Percentiles rank a stretch among this genome's conserved stretches.
phyloP scores from a whole-genome alignment of 1,140 invertebrate genomes.

The Drosophila mojavensis region DNA sequence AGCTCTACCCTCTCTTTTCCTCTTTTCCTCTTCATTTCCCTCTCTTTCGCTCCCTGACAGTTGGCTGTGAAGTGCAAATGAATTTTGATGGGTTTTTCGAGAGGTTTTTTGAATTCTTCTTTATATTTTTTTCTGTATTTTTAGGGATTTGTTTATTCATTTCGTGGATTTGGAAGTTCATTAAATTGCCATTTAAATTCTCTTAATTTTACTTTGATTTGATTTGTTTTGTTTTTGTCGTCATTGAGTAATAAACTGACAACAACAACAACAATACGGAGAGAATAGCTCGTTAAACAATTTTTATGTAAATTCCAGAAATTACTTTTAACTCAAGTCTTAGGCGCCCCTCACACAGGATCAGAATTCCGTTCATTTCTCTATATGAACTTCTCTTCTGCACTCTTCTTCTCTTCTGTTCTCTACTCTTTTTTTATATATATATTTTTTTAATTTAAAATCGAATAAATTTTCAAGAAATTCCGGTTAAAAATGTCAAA shows the following conservation, averaged over 20 bases:
- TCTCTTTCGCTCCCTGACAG: slow-evolving; percentile 46
- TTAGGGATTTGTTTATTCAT: slow-evolving; percentile 49
- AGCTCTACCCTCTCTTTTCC: slow-evolving; percentile 3
- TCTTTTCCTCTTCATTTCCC: background rate
- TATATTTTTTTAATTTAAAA: slow-evolving; percentile 74
- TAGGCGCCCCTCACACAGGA: slow-evolving; percentile 51
- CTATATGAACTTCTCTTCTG: background rate
- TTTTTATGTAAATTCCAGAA: slow-evolving; percentile 81
- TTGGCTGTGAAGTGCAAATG: slow-evolving; percentile 65
- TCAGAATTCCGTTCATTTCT: slow-evolving; percentile 42
- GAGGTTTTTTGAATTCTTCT: slow-evolving; percentile 1
- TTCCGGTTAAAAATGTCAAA: slow-evolving; percentile 83
- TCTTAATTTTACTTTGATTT: slow-evolving; percentile 67
- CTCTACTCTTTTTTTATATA: slow-evolving; percentile 21
- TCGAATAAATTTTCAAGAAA: slow-evolving; percentile 81
- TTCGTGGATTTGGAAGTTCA: slow-evolving; percentile 81
- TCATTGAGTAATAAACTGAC: slow-evolving; percentile 54
- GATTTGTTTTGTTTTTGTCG: slow-evolving; percentile 31
- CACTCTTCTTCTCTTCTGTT: background rate
- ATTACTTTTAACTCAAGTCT: slow-evolving; percentile 54
- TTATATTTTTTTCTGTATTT: slow-evolving; percentile 4
- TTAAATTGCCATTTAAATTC: slow-evolving; percentile 81
- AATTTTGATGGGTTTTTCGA: slow-evolving; percentile 68
- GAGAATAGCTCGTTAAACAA: slow-evolving; percentile 55
- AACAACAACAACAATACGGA: background rate